These are phyloP conservation scores for Mastigias papua DNA, from an alignment of 30 jellyfish, hydroid and myxozoan species.

Conservation along the genomic window DNA sequence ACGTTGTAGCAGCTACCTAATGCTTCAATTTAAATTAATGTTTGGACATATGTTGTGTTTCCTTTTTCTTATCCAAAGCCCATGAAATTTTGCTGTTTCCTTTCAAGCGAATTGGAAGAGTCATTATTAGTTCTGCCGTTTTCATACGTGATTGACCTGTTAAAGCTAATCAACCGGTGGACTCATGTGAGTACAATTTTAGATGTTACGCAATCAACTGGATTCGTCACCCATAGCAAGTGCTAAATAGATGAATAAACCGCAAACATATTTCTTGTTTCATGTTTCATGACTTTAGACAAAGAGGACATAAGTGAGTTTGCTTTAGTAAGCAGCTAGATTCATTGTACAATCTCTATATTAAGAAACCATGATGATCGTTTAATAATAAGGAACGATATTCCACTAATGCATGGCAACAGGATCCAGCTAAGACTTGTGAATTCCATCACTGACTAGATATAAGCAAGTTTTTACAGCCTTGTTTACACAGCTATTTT, in stretches of 20 bases:
- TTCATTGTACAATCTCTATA: background rate
- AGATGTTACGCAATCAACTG: too few relatives aligned
- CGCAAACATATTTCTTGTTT: background rate
- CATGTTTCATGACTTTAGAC: background rate
- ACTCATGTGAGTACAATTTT: constrained; percentile 60
- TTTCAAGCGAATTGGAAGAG: constrained; percentile 97
- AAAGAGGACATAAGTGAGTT: background rate
- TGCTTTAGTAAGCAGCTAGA: background rate
- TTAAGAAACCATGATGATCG: background rate
- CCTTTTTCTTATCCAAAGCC: too few relatives aligned
- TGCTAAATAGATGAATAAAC: background rate
- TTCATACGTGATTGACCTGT: constrained; percentile 86
- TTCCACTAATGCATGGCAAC: background rate
- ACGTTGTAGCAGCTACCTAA: too few relatives aligned
- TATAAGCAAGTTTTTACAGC: too few relatives aligned
- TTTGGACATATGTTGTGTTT: too few relatives aligned
- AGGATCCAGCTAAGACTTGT: too few relatives aligned
- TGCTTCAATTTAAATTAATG: too few relatives aligned
- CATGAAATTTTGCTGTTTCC: too few relatives aligned
- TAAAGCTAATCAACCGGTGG: constrained; percentile 85
- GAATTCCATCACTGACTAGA: too few relatives aligned
- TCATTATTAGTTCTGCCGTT: constrained; percentile 93
- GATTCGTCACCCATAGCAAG: too few relatives aligned
- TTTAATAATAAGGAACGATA: background rate
- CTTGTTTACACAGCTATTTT: too few relatives aligned